Percentiles rank a stretch among this genome's conserved stretches.
Evolutionary conservation across 92 coral and sea anemone species (phyloP).

Genomic region (Zoanthus solanderi): DNA sequence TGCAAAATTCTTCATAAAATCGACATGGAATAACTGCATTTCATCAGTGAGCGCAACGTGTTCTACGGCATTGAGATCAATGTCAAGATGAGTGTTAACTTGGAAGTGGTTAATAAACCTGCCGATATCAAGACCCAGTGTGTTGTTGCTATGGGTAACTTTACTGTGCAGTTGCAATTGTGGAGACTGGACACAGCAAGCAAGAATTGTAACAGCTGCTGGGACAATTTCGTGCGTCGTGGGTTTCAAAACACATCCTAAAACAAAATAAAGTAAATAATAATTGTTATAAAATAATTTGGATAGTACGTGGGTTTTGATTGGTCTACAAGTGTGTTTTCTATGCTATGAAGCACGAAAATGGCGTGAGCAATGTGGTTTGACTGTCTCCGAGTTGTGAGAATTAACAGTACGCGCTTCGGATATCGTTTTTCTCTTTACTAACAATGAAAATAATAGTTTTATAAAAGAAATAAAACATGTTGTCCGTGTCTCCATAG

Average conservation of each 20-base stretch:
- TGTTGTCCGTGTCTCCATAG: too few species aligned
- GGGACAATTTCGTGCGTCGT: constrained; percentile 74
- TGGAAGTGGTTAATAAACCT: constrained; percentile 85
- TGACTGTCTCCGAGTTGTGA: too few species aligned
- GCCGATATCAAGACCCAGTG: constrained; percentile 87
- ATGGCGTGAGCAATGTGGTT: too few species aligned
- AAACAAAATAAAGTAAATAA: neutral
- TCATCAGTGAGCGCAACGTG: constrained; percentile 65
- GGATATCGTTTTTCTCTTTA: too few species aligned
- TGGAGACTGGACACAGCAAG: constrained; percentile 85
- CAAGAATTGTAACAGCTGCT: constrained; percentile 63
- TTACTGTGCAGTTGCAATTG: constrained; percentile 70
- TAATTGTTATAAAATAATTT: too few species aligned
- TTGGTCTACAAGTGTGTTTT: too few species aligned
- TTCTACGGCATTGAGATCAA: constrained; percentile 80
- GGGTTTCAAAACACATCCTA: constrained; percentile 80
- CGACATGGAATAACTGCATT: constrained; percentile 66
- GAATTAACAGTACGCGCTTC: too few species aligned
- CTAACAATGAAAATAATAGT: too few species aligned
- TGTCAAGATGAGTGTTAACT: constrained; percentile 82
- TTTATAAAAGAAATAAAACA: too few species aligned
- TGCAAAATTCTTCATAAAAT: constrained; percentile 67
- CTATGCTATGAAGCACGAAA: too few species aligned
- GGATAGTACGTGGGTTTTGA: too few species aligned
- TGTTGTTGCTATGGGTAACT: constrained; percentile 72